Base-by-base conservation (phyloP, 1,140 invertebrate species). In the Drosophila repleta region DNA sequence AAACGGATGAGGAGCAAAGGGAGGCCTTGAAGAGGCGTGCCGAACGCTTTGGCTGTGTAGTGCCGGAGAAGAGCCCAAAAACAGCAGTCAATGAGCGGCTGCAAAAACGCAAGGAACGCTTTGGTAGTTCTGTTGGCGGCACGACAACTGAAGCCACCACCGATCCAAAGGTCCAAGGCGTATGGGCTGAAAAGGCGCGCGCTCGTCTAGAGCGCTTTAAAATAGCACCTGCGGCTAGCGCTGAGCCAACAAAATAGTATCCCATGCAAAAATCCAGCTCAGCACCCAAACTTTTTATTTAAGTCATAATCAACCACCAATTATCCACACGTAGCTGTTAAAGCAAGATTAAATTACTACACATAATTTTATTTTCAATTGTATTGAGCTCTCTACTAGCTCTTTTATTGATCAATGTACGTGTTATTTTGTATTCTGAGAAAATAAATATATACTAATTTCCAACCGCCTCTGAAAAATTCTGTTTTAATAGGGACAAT, bases 1-100 rank as follows among this genome's bases (percentile, higher is more conserved):
- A 83, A 62, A 82, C 80, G 49, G 91, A 92, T 2, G 90, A 91
- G 76, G 90, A 92, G 61, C 90, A 92, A 91, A 93, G 94, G 46
- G 95, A 96, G 43, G 93, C 95, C 24, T 83, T 96, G 2, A 96
- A 96, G 79, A 95, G 96, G 76, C 93, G 96, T 61, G 95, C 95
- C 24, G 95, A 96, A 92, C 93, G 96, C 72, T 96, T 96, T 93
- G 96, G 96, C 3, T 92, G 93, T 15, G 94, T 94, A 10, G 94
- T 95, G n/a, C 95, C 95, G 1, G 94, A 93, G 43, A 92, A 94
- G 24, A 94, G 95, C 91, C 93, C 94, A 39, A 95, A 95, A 81
- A 92, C 95, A 66, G 94, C 95, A 83, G 92, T 93, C 15, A 93
- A 95, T 74, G 95, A 95, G 65, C 94, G 93, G 83, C 91, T 96